Evolutionary conservation across 1,140 invertebrate species (phyloP).

Genomic region (Oppia nitens): DNA sequence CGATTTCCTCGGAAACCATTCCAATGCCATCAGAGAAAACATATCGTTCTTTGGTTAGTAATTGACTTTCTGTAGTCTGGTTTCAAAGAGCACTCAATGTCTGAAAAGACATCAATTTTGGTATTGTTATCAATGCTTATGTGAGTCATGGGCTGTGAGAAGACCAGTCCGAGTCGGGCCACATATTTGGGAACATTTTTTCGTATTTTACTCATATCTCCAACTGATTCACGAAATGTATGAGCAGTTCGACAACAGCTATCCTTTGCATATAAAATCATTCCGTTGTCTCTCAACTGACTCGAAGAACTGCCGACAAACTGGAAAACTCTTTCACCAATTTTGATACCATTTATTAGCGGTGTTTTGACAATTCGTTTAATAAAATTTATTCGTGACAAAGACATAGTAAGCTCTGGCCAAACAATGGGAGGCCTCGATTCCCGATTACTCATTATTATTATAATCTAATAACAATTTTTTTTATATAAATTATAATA

Average conservation of each 20-base stretch:
- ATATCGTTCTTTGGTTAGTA: constrained; percentile 14
- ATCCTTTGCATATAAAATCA: constrained; percentile 24
- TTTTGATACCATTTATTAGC: constrained; percentile 16
- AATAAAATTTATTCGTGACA: no score
- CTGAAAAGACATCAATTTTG: constrained; percentile 11
- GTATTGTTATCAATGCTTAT: constrained; percentile 32
- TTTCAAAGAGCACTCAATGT: background rate
- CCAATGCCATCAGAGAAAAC: constrained; percentile 25
- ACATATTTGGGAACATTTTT: constrained; percentile 26
- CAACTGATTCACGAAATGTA: constrained; percentile 19
- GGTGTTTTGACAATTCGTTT: no score
- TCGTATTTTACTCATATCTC: constrained; percentile 20
- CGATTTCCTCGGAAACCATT: constrained; percentile 20
- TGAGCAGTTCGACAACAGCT: constrained; percentile 11
- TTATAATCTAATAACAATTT: no score
- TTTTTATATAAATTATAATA: no score
- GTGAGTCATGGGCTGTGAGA: constrained; percentile 47
- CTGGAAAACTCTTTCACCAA: constrained; percentile 21
- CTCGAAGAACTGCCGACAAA: constrained; percentile 25
- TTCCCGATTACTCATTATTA: no score
- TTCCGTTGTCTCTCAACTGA: constrained; percentile 26
- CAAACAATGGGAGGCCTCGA: no score
- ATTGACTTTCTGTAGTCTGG: background rate
- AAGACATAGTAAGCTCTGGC: no score
- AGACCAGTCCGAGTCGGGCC: constrained; percentile 25